These are phyloP conservation scores for Ploceus nigricollis DNA, from an alignment of 2,113 vertebrate genomes.

Conservation along the genomic window DNA sequence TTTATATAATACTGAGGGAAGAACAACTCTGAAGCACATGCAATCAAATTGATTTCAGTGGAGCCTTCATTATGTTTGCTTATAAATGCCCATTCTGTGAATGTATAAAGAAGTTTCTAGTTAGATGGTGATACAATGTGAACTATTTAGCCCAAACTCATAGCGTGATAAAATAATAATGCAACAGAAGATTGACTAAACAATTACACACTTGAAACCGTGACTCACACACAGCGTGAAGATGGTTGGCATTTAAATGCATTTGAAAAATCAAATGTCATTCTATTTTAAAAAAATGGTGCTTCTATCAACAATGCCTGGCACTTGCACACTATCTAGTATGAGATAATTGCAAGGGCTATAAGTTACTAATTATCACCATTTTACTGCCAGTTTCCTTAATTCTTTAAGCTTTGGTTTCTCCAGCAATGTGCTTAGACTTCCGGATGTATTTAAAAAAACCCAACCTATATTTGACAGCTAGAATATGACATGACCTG, in stretches of 20 bases:
- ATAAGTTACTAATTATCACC: background rate
- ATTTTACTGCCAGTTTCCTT: background rate
- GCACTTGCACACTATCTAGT: background rate
- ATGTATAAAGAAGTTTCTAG: background rate
- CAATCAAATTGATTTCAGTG: background rate
- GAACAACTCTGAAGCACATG: background rate
- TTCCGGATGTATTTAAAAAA: background rate
- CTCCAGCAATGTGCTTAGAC: background rate
- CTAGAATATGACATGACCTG: background rate
- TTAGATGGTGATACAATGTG: background rate
- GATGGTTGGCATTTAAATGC: constrained; percentile 44
- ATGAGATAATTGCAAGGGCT: background rate
- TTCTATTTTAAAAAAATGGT: background rate
- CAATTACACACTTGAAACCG: constrained; percentile 15
- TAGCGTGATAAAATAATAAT: background rate
- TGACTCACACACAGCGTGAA: constrained; percentile 49
- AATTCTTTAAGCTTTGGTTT: background rate
- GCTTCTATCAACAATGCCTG: background rate
- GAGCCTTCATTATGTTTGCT: background rate
- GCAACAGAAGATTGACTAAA: constrained; percentile 44
- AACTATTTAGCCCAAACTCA: background rate
- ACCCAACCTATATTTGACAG: background rate
- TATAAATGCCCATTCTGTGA: background rate
- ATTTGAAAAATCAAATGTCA: constrained; percentile 32
- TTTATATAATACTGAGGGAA: background rate